Evolutionary conservation across 2,888 invertebrate species (phyloP).

Genomic region (Patella pellucida): DNA sequence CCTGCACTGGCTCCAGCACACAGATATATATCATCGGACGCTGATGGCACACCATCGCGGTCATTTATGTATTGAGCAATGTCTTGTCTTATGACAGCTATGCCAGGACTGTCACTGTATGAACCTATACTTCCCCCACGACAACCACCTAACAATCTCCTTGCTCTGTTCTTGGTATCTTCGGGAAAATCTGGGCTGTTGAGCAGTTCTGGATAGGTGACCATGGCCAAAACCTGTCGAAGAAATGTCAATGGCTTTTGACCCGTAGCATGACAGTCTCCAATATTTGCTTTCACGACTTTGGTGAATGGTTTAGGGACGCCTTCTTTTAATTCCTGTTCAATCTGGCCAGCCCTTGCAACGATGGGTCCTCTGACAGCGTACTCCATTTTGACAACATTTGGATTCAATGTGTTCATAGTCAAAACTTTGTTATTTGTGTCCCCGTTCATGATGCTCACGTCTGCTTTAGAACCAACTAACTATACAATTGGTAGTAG

Average conservation of each 20-base stretch:
- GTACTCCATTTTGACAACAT: slow-evolving; percentile 93
- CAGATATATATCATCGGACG: slow-evolving; percentile 86
- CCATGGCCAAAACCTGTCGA: slow-evolving; percentile 88
- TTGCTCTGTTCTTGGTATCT: slow-evolving; percentile 85
- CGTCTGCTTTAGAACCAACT: no score
- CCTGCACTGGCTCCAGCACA: slow-evolving; percentile 92
- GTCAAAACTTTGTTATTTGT: slow-evolving; percentile 58
- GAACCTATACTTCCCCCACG: slow-evolving; percentile 82
- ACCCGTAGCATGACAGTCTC: slow-evolving; percentile 98
- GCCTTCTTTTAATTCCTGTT: slow-evolving; percentile 80
- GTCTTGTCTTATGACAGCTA: slow-evolving; percentile 89
- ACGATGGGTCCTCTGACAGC: slow-evolving; percentile 97
- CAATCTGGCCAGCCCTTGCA: slow-evolving; percentile 90
- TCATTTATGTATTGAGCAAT: slow-evolving; percentile 86
- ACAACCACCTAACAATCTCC: slow-evolving; percentile 78
- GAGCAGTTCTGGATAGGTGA: slow-evolving; percentile 79
- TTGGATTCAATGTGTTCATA: slow-evolving; percentile 88
- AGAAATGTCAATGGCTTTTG: slow-evolving; percentile 96
- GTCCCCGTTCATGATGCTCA: background rate
- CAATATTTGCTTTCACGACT: slow-evolving; percentile 97
- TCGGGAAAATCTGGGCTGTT: slow-evolving; percentile 81
- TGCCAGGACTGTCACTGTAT: slow-evolving; percentile 82
- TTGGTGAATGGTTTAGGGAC: slow-evolving; percentile 83
- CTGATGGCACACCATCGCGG: slow-evolving; percentile 82
- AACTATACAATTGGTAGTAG: no score